Conservation (phyloP, 2,888 invertebrate species). For the Drosophila rubida region DNA sequence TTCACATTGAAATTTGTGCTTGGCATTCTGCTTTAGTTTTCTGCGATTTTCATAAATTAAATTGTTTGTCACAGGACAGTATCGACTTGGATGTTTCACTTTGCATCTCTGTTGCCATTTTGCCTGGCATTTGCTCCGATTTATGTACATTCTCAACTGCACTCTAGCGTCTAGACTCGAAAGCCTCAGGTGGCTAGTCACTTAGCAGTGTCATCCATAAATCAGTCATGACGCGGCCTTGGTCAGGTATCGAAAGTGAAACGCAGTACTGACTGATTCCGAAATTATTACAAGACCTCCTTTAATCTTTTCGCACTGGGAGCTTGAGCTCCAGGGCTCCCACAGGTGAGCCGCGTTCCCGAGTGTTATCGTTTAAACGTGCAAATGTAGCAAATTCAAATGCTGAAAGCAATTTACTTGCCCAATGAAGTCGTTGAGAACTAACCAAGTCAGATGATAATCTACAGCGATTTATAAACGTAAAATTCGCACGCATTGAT, state of each 20-base stretch:
- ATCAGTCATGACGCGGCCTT: slow-evolving; percentile 54
- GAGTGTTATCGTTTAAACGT: slow-evolving; percentile 7
- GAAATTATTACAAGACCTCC: background rate
- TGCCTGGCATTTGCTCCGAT: slow-evolving; percentile 61
- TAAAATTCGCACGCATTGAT: slow-evolving; percentile 53
- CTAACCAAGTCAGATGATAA: slow-evolving; percentile 2
- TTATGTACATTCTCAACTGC: slow-evolving; percentile 46
- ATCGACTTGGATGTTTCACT: slow-evolving; percentile 46
- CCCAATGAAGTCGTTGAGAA: background rate
- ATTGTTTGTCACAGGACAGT: slow-evolving; percentile 76
- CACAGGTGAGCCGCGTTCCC: background rate
- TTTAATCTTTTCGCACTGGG: background rate
- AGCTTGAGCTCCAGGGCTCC: too few relatives aligned
- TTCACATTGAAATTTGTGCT: slow-evolving; percentile 67
- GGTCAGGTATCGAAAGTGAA: slow-evolving; percentile 32
- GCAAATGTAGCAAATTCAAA: slow-evolving; percentile 30
- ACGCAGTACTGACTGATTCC: too few relatives aligned
- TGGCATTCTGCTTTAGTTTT: slow-evolving; percentile 74
- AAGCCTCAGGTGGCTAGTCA: slow-evolving; percentile 17
- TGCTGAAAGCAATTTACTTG: background rate
- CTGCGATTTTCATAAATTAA: slow-evolving; percentile 79
- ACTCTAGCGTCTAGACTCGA: slow-evolving; percentile 10
- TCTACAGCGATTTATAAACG: slow-evolving; percentile 11
- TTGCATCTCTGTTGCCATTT: slow-evolving; percentile 50
- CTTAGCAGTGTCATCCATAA: slow-evolving; percentile 47